Percentiles rank a stretch among this genome's conserved stretches.
phyloP scores from a whole-genome alignment of 2,113 vertebrate genomes.

The Silurus meridionalis region DNA sequence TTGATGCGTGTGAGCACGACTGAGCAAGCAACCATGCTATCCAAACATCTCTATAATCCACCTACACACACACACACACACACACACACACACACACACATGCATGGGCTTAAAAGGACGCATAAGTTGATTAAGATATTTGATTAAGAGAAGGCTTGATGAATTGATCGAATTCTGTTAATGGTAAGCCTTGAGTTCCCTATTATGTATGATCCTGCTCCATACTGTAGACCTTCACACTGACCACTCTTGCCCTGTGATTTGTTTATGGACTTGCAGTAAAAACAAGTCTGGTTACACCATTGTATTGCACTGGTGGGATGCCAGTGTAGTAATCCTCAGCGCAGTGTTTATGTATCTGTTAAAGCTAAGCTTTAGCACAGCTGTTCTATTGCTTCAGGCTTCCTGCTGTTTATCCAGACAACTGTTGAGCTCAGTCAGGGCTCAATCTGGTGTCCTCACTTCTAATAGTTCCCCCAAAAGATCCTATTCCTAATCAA shows the following conservation, averaged over 20 bases:
- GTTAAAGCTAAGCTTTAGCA: slow-evolving; percentile 25
- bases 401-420: not conserved
- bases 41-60: not conserved
- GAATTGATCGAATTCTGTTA: slow-evolving; percentile 20
- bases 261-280: slow-evolving; percentile 29
- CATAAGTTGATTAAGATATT: slow-evolving; percentile 23
- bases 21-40: slow-evolving; percentile 14
- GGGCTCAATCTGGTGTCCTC: slow-evolving; percentile 27
- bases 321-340: slow-evolving; percentile 35
- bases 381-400: slow-evolving; percentile 26
- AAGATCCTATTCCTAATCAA: not conserved
- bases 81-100: too few species aligned
- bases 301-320: slow-evolving; percentile 25
- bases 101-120: not conserved
- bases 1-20: not conserved
- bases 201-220: slow-evolving; percentile 22
- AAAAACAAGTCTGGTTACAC: slow-evolving; percentile 41
- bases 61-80: not conserved
- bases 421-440: slow-evolving; percentile 31
- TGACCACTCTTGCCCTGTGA: slow-evolving; percentile 23
- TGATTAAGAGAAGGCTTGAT: slow-evolving; percentile 23
- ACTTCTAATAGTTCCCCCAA: not conserved
- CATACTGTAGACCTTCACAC: not conserved
- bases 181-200: slow-evolving; percentile 23
- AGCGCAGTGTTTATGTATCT: slow-evolving; percentile 37